Evolutionary conservation across 1,140 invertebrate genomes (phyloP).

Genomic region (Sycophaga agraensis): DNA sequence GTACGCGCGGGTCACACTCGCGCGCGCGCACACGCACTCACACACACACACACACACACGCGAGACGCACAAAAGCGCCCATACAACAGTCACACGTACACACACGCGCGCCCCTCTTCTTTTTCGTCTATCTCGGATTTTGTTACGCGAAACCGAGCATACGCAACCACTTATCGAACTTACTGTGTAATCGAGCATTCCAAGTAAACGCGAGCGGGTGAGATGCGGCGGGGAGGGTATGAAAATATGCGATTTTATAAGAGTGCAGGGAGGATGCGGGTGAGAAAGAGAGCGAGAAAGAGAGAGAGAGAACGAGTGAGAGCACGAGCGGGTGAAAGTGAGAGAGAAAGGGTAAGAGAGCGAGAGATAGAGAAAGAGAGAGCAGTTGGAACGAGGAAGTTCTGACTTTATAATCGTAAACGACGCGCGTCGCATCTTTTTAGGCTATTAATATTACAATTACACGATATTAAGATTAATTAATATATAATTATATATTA

Average conservation of each 20-base stretch:
- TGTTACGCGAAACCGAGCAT: constrained; percentile 19
- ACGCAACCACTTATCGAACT: constrained; percentile 29
- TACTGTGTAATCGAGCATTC: constrained; percentile 38
- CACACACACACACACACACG: no score
- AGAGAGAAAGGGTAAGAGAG: background rate
- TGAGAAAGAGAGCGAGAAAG: constrained; percentile 9
- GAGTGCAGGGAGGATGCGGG: constrained; percentile 12
- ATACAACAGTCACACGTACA: no score
- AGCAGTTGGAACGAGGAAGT: constrained; percentile 12
- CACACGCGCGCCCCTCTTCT: no score
- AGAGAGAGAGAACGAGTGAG: background rate
- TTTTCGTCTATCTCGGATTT: no score
- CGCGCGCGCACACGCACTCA: no score
- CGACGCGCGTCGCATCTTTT: constrained; percentile 42
- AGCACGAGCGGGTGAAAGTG: background rate
- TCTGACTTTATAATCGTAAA: constrained; percentile 36
- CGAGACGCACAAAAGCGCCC: no score
- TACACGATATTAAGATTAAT: constrained; percentile 49
- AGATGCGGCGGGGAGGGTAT: constrained; percentile 22
- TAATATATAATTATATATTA: constrained; percentile 51
- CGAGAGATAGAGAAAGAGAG: background rate
- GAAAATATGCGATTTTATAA: constrained; percentile 25
- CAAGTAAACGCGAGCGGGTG: constrained; percentile 31
- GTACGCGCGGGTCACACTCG: no score
- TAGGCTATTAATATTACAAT: constrained; percentile 48